Percentiles rank a stretch among this genome's conserved stretches.
These are phyloP conservation scores for Sphenopsis melanotis DNA, from an alignment of 2,797 vertebrate genomes.

Conservation along the genomic window DNA sequence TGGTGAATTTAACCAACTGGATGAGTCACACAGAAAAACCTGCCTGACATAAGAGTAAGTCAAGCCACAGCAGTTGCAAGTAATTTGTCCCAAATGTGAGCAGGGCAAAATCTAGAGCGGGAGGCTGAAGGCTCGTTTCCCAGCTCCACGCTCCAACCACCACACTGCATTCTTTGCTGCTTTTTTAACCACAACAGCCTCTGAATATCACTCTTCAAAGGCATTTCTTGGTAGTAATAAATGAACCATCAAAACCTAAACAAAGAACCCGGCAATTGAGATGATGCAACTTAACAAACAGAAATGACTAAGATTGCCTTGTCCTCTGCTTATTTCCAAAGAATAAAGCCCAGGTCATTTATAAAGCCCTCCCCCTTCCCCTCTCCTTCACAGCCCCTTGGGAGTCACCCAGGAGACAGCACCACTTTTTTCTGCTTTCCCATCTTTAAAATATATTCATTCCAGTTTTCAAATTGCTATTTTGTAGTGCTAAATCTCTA, in stretches of 20 bases:
- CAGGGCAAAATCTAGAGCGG: background rate
- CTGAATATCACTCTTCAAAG: constrained; percentile 51
- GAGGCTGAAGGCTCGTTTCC: constrained; percentile 5
- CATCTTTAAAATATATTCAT: constrained; percentile 85
- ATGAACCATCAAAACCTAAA: constrained; percentile 49
- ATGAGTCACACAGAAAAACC: constrained; percentile 42
- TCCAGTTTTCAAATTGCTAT: constrained; percentile 79
- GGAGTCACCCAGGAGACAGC: constrained; percentile 49
- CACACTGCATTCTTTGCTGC: background rate
- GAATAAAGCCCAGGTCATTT: constrained; percentile 42
- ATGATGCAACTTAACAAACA: constrained; percentile 27
- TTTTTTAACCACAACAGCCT: background rate
- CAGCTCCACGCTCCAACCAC: background rate
- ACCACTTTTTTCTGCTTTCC: constrained; percentile 51
- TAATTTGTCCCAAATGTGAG: constrained; percentile 55
- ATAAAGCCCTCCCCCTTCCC: constrained; percentile 18
- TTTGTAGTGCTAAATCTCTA: constrained; percentile 80
- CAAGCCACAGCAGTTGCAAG: constrained; percentile 31
- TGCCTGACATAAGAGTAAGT: constrained; percentile 9
- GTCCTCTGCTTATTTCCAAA: constrained; percentile 19
- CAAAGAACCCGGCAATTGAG: constrained; percentile 17
- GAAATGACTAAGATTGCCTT: constrained; percentile 7
- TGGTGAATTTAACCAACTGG: background rate
- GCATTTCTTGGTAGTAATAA: constrained; percentile 48
- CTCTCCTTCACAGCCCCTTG: background rate